A percentile compares a stretch with the other conserved stretches of the same genome.
phyloP scores from a whole-genome alignment of 2,888 invertebrate species.

The Dicyrtomina minuta region DNA sequence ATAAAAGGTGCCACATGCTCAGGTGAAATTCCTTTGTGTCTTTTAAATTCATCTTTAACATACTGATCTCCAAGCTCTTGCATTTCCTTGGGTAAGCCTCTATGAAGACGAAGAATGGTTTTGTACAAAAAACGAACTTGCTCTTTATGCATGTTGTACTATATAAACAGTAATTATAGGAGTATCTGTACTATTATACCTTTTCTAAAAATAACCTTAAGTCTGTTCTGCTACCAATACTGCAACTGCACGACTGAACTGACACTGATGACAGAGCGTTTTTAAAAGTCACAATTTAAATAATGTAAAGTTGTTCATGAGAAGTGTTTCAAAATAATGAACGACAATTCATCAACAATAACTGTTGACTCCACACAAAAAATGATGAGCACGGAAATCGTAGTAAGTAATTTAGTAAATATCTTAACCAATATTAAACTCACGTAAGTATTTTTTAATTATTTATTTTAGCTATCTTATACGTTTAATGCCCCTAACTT shows the following conservation, averaged over 20 bases:
- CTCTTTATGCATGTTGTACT: conserved; percentile 63
- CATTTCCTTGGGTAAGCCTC: conserved; percentile 72
- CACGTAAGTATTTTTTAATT: too few relatives aligned
- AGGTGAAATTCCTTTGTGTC: conserved; percentile 73
- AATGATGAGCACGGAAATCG: too few relatives aligned
- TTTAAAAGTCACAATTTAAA: not conserved
- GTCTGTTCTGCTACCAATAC: too few relatives aligned
- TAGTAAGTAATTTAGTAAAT: too few relatives aligned
- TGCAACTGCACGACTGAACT: not conserved
- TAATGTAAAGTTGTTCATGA: too few relatives aligned
- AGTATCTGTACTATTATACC: not conserved
- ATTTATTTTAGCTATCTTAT: too few relatives aligned
- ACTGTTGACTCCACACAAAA: too few relatives aligned
- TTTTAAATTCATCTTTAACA: conserved; percentile 78
- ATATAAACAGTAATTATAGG: not conserved
- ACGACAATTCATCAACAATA: too few relatives aligned
- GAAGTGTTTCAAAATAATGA: too few relatives aligned
- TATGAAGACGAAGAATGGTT: conserved; percentile 73
- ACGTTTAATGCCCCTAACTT: too few relatives aligned
- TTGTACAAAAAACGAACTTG: conserved; percentile 75
- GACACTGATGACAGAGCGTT: not conserved
- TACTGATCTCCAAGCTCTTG: conserved; percentile 65
- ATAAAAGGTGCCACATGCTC: conserved; percentile 75
- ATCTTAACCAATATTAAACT: too few relatives aligned
- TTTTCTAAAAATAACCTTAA: too few relatives aligned